Evolutionary conservation across 2,113 vertebrate genomes (phyloP).

Genomic region (Malaclemys terrapin): DNA sequence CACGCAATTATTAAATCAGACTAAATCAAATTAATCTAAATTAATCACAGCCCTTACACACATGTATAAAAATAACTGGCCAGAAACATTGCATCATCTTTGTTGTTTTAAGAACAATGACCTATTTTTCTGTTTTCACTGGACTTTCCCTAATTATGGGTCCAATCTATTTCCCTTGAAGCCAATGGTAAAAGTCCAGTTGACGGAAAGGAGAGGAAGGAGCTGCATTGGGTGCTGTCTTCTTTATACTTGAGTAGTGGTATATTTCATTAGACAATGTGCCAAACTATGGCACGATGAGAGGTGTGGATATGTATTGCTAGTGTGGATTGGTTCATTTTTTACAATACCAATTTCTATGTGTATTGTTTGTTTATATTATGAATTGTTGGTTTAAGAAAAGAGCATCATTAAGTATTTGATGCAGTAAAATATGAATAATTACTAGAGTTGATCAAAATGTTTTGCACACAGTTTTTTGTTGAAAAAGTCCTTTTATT

Average conservation of each 20-base stretch:
- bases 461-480: neutral
- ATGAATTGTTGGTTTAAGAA: no score
- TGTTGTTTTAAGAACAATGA: constrained; percentile 50
- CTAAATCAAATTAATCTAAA: constrained; percentile 75
- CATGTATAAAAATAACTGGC: constrained; percentile 41
- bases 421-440: neutral
- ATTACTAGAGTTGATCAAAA: neutral
- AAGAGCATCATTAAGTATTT: neutral
- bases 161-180: constrained; percentile 20
- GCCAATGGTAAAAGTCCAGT: constrained; percentile 8
- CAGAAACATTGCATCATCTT: constrained; percentile 36
- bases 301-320: neutral
- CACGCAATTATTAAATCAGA: constrained; percentile 66
- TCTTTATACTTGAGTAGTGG: neutral
- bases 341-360: neutral
- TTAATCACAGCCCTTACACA: constrained; percentile 59
- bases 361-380: no score
- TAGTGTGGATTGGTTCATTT: neutral
- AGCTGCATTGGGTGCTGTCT: neutral
- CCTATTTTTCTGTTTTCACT: constrained; percentile 62
- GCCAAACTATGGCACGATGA: neutral
- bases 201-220: neutral
- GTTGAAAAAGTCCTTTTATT: neutral
- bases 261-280: neutral
- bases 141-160: constrained; percentile 49